These are phyloP conservation scores for Arctopsyche grandis DNA, from an alignment of 1,140 invertebrate species.

Conservation along the genomic window DNA sequence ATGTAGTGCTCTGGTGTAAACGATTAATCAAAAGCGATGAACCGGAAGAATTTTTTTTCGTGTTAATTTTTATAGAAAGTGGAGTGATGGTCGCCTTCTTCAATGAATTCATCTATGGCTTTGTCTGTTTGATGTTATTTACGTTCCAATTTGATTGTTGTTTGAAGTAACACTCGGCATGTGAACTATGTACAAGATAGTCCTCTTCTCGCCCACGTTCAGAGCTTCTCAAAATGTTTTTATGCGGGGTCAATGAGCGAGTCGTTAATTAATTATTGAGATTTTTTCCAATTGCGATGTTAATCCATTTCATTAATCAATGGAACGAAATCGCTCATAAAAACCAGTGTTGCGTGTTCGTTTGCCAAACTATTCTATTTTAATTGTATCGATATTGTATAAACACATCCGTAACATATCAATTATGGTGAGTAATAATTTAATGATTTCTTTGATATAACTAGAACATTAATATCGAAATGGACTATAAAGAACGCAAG, in stretches of 20 bases:
- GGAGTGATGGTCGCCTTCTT: too few relatives aligned
- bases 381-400: conserved; percentile 4
- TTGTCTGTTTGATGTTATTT: conserved; percentile 6
- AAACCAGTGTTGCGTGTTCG: conserved; percentile 7
- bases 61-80: too few relatives aligned
- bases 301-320: conserved; percentile 2
- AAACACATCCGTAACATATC: conserved; percentile 1
- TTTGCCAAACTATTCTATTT: conserved; percentile 7
- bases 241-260: too few relatives aligned
- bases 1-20: too few relatives aligned
- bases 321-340: background rate
- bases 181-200: background rate
- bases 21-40: too few relatives aligned
- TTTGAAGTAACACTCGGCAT: background rate
- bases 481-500: conserved; percentile 10
- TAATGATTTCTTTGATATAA: background rate
- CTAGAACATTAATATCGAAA: background rate
- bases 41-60: too few relatives aligned
- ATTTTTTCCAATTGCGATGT: too few relatives aligned
- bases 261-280: too few relatives aligned
- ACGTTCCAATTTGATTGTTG: conserved; percentile 16
- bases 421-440: conserved; percentile 15
- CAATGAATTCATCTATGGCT: background rate
- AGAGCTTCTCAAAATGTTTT: too few relatives aligned
- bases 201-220: background rate